phyloP scores from a whole-genome alignment of 1,140 invertebrate species.

The Panagrolaimus sp. region DNA sequence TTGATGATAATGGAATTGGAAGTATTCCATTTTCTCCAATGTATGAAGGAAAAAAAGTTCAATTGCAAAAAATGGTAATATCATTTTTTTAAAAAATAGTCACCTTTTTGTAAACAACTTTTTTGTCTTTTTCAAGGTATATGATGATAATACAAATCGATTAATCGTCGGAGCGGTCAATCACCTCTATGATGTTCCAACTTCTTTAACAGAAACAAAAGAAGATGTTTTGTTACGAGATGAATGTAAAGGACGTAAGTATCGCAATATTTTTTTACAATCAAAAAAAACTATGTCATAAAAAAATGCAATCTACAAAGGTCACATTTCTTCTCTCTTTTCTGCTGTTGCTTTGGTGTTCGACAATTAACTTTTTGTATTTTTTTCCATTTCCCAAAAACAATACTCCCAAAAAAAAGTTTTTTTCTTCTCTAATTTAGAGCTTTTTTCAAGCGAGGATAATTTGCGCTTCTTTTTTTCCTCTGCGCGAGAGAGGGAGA shows the following conservation, averaged over 20 bases:
- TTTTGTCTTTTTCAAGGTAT: slow-evolving; percentile 3
- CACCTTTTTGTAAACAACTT: not conserved
- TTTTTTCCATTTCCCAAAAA: no score
- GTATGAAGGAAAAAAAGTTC: not conserved
- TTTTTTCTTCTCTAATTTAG: no score
- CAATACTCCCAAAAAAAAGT: no score
- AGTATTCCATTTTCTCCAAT: slow-evolving; percentile 8
- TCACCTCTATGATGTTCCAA: slow-evolving; percentile 11
- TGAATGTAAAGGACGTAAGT: slow-evolving; percentile 12
- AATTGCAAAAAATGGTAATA: slow-evolving; percentile 4
- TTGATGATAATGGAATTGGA: slow-evolving; percentile 13
- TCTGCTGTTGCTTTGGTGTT: no score
- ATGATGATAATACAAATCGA: slow-evolving; percentile 8
- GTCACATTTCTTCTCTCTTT: no score
- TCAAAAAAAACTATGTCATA: no score
- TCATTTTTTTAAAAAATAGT: slow-evolving; percentile 5
- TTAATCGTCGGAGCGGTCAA: slow-evolving; percentile 10
- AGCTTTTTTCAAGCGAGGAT: no score
- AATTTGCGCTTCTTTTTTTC: no score
- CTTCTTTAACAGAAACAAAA: not conserved
- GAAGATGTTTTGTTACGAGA: slow-evolving; percentile 8
- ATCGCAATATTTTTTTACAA: no score
- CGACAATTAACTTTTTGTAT: no score
- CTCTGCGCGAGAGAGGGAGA: no score
- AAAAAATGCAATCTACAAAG: no score